Percentiles rank a stretch among this genome's conserved stretches.
These are phyloP conservation scores for Tolmerus cingulatus DNA, from an alignment of 2,888 invertebrate genomes.

Conservation along the genomic window DNA sequence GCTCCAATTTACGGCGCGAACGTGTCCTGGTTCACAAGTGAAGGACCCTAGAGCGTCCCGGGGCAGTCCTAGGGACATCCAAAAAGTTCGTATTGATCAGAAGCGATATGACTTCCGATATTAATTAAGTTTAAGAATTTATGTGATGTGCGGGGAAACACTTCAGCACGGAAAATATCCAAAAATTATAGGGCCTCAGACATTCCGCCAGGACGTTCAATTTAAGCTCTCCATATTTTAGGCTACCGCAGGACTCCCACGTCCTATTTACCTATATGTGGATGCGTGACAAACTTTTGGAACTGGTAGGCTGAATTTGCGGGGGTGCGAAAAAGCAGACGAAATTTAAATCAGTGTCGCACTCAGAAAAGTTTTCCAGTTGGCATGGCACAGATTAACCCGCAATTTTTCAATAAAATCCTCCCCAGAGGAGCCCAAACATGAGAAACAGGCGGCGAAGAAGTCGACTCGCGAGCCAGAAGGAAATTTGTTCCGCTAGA, in stretches of 20 bases:
- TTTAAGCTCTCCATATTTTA: neutral
- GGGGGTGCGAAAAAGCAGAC: neutral
- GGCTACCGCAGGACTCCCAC: neutral
- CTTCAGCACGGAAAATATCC: neutral
- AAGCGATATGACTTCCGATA: conserved; percentile 18
- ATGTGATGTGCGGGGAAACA: neutral
- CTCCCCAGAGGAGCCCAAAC: neutral
- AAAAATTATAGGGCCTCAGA: neutral
- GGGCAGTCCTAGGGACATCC: neutral
- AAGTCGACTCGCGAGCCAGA: neutral
- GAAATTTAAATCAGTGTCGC: conserved; percentile 21
- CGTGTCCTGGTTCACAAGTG: neutral
- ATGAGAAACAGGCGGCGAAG: neutral
- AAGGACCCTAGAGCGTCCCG: neutral
- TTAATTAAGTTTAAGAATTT: conserved; percentile 32
- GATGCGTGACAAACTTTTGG: neutral
- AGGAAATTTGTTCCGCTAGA: conserved; percentile 14
- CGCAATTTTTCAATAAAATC: conserved; percentile 36
- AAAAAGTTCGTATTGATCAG: conserved; percentile 11
- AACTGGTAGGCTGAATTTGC: neutral
- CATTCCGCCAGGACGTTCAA: neutral
- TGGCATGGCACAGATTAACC: neutral
- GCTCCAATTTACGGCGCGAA: conserved; percentile 9
- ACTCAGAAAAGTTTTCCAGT: conserved; percentile 18
- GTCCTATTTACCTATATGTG: neutral